These are phyloP conservation scores for Neodiprion fabricii DNA, from an alignment of 1,140 invertebrate species.

Conservation along the genomic window DNA sequence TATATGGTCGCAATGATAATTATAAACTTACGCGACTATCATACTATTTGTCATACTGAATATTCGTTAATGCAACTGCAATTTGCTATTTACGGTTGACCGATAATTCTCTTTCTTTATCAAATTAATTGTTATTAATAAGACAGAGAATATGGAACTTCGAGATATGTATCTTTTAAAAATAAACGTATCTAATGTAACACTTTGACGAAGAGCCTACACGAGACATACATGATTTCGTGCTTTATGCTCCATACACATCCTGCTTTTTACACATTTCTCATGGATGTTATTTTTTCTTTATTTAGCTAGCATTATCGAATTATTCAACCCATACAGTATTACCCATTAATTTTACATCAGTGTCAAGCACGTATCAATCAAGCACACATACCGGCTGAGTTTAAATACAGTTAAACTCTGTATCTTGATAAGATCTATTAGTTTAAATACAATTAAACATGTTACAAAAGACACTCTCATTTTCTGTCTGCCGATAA, in stretches of 20 bases:
- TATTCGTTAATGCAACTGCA: not conserved
- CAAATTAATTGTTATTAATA: not conserved
- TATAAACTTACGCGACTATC: too few species aligned
- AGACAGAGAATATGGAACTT: not conserved
- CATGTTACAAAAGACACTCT: not conserved
- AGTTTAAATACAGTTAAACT: slow-evolving; percentile 26
- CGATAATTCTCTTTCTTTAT: not conserved
- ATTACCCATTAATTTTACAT: slow-evolving; percentile 31
- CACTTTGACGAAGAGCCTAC: not conserved
- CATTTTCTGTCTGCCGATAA: not conserved
- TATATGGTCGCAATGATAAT: too few species aligned
- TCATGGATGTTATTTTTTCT: slow-evolving; percentile 32
- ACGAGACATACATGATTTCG: slow-evolving; percentile 17
- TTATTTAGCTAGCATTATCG: slow-evolving; percentile 52
- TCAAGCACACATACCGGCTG: slow-evolving; percentile 36
- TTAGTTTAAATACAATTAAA: not conserved
- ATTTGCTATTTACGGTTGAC: not conserved
- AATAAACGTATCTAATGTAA: not conserved
- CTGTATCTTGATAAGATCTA: not conserved
- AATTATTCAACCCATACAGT: slow-evolving; percentile 41
- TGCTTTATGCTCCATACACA: slow-evolving; percentile 30
- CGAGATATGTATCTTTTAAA: slow-evolving; percentile 6
- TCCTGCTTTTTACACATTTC: slow-evolving; percentile 37
- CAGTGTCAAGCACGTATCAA: slow-evolving; percentile 39
- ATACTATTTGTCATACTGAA: too few species aligned